phyloP scores from a whole-genome alignment of 1,140 invertebrate genomes.

The Andrena cerasifolii region DNA sequence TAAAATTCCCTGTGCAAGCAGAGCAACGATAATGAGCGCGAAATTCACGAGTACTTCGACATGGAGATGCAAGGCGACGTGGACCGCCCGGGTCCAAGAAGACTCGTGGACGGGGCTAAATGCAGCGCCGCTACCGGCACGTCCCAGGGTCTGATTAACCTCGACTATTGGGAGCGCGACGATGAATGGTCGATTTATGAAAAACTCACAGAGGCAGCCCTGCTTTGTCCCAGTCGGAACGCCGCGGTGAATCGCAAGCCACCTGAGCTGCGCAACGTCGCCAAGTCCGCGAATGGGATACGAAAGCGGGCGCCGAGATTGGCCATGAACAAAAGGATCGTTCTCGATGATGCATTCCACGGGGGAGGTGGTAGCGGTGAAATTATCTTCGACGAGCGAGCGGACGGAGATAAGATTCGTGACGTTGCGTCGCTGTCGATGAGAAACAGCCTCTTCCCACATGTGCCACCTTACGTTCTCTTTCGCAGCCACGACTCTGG shows the following conservation, averaged over 20 bases:
- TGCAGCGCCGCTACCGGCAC: conserved; percentile 11
- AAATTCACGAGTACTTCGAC: conserved; percentile 26
- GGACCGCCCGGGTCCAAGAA: not conserved
- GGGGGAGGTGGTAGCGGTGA: not conserved
- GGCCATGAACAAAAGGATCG: not conserved
- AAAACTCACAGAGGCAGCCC: conserved; percentile 1
- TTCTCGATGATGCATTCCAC: not conserved
- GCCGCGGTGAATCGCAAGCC: too few relatives aligned
- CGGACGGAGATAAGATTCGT: conserved; percentile 7
- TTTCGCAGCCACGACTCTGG: conserved; percentile 3
- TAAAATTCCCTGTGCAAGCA: conserved; percentile 15
- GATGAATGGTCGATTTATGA: conserved; percentile 31
- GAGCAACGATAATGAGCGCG: conserved; percentile 26
- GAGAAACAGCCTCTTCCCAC: conserved; percentile 24
- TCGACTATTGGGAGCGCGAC: conserved; percentile 14
- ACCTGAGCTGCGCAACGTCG: too few relatives aligned
- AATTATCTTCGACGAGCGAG: conserved; percentile 9
- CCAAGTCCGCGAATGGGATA: not conserved
- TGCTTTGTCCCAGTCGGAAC: not conserved
- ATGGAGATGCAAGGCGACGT: conserved; percentile 18
- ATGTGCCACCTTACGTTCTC: conserved; percentile 23
- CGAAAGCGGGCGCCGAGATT: not conserved
- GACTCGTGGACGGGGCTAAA: not conserved
- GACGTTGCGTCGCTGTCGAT: not conserved
- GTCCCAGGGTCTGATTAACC: conserved; percentile 14